phyloP scores from a whole-genome alignment of 2,797 vertebrate genomes.

The Hippopotamyrus pictus region DNA sequence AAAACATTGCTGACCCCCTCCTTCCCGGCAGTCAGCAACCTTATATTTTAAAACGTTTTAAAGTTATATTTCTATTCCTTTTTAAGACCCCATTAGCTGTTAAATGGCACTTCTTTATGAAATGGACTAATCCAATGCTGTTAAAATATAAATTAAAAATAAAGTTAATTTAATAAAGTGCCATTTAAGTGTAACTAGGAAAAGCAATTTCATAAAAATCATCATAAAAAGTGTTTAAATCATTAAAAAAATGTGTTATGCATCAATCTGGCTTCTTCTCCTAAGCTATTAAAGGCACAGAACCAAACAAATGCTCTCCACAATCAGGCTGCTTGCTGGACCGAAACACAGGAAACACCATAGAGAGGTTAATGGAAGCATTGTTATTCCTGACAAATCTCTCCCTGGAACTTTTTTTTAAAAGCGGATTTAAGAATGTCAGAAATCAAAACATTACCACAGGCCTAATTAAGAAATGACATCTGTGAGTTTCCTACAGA shows the following conservation, averaged over 20 bases:
- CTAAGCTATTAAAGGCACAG: neutral
- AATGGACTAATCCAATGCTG: neutral
- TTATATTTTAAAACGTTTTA: neutral
- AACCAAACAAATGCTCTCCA: neutral
- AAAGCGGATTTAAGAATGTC: neutral
- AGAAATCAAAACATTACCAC: constrained; percentile 7
- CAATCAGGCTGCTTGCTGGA: neutral
- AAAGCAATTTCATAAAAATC: neutral
- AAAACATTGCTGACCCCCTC: neutral
- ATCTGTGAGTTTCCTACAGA: neutral
- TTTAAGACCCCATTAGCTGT: neutral
- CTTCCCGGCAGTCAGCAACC: neutral
- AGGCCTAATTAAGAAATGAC: constrained; percentile 13
- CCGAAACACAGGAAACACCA: neutral
- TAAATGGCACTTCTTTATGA: neutral
- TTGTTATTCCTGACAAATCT: constrained; percentile 1
- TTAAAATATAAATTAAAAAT: neutral
- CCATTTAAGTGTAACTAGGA: neutral
- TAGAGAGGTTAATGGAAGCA: neutral
- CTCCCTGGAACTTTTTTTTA: constrained; percentile 5
- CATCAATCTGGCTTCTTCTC: neutral
- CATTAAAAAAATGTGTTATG: neutral
- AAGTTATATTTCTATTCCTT: neutral
- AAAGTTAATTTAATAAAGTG: neutral
- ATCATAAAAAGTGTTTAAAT: neutral